Evolutionary conservation across 1,140 invertebrate genomes (phyloP), one percentile per base, ranked within the genome.

Genomic region (Drosophila ambigua): DNA sequence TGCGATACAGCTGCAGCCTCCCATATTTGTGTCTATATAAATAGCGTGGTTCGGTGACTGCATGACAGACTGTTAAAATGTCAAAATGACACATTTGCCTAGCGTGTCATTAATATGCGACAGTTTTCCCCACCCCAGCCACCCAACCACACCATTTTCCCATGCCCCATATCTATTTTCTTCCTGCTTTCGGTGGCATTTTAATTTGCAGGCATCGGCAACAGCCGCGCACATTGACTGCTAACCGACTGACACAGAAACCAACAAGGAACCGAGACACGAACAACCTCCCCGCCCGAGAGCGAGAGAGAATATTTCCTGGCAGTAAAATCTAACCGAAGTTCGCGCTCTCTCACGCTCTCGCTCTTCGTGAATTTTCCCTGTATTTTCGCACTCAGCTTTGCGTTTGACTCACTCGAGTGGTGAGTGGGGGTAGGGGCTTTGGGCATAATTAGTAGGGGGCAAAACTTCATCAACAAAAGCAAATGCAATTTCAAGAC

Each of bases 81-180:
- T 88, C 83, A 88, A 88, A 87, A 88, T 88, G 83, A 88, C 83
- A 88, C 79, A 88, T 88, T 88, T 88, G 83, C 83, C 83, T 88
- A 88, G 84, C 79, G 79, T 88, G 84, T 88, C 83, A 87, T 87
- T 87, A 87, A 87, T 87, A 88, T 88, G 83, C 83, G 75, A 88
- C 83, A 88, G 82, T 67, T 72, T 75, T 31, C n/a, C 13, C 5
- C 50, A 16, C 0, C n/a, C 55, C 28, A 26, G 24, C 43, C n/a
- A 20, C 41, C 39, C 15, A n/a, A 15, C 9, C 13, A 45, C 23
- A 45, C 16, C 16, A 45, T 15, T 26, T 54, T 57, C 59, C 43
- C 39, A 4, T 41, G 28, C 55, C 9, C 39, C 53, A 20, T 26
- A 51, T 71, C 41, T 81, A 11, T 13, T 4, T 16, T 23, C 48